These are phyloP conservation scores for Flexamia atlantica DNA, from an alignment of 2,888 invertebrate genomes.

Conservation along the genomic window DNA sequence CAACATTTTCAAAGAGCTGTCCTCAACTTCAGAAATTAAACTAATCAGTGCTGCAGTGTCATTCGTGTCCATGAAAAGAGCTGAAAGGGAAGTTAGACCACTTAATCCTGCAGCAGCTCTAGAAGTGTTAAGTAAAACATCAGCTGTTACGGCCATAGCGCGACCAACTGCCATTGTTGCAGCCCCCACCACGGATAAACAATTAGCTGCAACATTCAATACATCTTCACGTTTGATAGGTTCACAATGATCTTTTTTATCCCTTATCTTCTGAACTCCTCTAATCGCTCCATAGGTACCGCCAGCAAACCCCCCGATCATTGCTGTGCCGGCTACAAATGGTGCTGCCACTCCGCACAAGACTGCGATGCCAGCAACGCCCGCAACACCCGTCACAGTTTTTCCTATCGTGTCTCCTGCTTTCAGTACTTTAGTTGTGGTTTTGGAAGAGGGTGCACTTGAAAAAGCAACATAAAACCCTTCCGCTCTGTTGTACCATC, in stretches of 20 bases:
- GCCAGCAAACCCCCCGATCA: neutral
- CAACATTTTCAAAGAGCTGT: neutral
- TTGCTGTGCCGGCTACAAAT: neutral
- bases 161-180: neutral
- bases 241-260: constrained; percentile 14
- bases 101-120: neutral
- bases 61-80: neutral
- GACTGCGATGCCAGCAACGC: neutral
- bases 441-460: neutral
- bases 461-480: neutral
- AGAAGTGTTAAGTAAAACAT: neutral
- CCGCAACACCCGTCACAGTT: neutral
- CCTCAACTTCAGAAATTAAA: neutral
- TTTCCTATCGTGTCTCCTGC: neutral
- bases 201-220: neutral
- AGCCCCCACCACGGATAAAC: neutral
- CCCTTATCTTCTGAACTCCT: neutral
- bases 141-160: neutral
- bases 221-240: neutral
- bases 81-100: neutral
- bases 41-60: neutral
- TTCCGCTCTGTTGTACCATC: neutral
- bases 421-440: neutral
- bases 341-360: neutral
- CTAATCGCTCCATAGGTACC: neutral